Evolutionary conservation across 92 coral and sea anemone genomes (phyloP).

Genomic region (Zoanthus sansibaricus): DNA sequence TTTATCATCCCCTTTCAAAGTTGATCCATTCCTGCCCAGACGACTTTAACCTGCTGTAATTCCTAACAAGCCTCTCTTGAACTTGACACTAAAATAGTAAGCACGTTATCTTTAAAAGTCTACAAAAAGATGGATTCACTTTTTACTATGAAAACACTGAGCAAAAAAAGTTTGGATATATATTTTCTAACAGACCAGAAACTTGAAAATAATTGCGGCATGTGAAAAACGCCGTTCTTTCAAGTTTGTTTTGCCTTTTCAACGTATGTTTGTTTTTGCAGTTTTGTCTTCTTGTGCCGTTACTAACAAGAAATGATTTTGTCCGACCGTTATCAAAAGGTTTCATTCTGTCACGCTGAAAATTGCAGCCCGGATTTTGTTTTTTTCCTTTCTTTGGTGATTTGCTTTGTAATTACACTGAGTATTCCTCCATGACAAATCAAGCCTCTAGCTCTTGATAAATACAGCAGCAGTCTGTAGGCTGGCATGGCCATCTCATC

Average conservation of each 20-base stretch:
- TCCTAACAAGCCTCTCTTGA: constrained; percentile 26
- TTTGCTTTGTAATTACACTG: constrained; percentile 6
- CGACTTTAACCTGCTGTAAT: constrained; percentile 16
- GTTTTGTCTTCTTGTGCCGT: neutral
- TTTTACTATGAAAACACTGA: neutral
- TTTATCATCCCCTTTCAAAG: neutral
- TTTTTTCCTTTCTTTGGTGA: neutral
- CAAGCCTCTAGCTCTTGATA: constrained; percentile 10
- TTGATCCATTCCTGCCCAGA: constrained; percentile 29
- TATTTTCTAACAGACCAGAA: neutral
- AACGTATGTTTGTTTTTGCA: neutral
- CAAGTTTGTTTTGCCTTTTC: neutral
- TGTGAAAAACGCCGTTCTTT: neutral
- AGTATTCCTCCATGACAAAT: neutral
- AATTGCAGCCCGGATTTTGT: constrained; percentile 3
- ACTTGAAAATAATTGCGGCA: neutral
- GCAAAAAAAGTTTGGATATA: neutral
- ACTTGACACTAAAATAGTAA: neutral
- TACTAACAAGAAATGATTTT: constrained; percentile 5
- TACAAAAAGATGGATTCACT: neutral
- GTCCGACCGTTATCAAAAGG: neutral
- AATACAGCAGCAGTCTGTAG: neutral
- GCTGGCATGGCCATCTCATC: neutral
- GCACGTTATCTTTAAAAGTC: neutral
- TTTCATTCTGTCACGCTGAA: constrained; percentile 18